These are phyloP conservation scores for Platyrinchus mystaceus DNA, from an alignment of 2,797 vertebrate genomes.

Conservation along the genomic window DNA sequence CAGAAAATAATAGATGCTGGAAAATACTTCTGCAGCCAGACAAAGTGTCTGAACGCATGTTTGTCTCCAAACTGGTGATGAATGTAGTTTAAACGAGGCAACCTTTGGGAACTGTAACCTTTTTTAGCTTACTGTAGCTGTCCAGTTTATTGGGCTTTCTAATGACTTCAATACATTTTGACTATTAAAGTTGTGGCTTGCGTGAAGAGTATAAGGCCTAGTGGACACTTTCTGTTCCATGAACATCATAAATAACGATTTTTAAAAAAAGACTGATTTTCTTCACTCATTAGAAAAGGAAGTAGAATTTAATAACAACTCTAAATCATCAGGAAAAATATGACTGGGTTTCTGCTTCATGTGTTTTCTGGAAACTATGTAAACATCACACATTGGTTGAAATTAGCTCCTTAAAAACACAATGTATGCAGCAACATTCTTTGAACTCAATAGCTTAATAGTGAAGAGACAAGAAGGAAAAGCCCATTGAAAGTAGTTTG, in stretches of 20 bases:
- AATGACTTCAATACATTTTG: not conserved
- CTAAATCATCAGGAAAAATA: not conserved
- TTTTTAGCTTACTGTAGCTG: not conserved
- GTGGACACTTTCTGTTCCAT: not conserved
- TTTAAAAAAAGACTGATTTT: not conserved
- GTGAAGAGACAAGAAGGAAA: not conserved
- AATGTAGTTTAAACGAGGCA: conserved; percentile 19
- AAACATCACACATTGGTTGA: not conserved
- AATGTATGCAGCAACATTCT: accelerated
- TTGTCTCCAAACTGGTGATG: conserved; percentile 33
- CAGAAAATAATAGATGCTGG: conserved; percentile 31
- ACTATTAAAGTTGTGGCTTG: not conserved
- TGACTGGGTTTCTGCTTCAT: not conserved
- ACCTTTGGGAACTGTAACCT: not conserved
- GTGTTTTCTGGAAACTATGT: not conserved
- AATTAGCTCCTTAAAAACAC: not conserved
- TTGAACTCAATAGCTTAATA: not conserved
- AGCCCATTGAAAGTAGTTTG: not conserved
- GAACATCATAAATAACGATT: not conserved
- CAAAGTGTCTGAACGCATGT: not conserved
- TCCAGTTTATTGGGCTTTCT: not conserved
- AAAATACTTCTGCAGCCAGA: conserved; percentile 40
- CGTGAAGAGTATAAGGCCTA: not conserved
- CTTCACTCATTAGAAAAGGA: not conserved
- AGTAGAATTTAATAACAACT: not conserved